These are phyloP conservation scores for Mactra quadrangularis DNA, from an alignment of 1,140 invertebrate species.

Conservation along the genomic window DNA sequence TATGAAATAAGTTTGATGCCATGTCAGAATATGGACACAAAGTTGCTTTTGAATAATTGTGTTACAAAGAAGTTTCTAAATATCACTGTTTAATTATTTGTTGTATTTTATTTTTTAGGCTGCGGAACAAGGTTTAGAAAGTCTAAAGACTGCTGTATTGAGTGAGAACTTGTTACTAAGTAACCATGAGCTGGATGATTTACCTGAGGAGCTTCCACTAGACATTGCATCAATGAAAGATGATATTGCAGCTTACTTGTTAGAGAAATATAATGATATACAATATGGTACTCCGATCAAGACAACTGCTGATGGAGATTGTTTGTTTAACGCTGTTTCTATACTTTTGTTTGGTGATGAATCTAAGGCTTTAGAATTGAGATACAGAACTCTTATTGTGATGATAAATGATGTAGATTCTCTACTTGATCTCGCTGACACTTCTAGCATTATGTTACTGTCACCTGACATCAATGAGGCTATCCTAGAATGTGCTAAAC, in stretches of 20 bases:
- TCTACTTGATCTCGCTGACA: not conserved
- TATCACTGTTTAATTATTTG: no score
- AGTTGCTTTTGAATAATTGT: no score
- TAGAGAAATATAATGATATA: not conserved
- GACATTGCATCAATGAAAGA: not conserved
- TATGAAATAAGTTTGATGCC: no score
- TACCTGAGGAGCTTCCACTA: not conserved
- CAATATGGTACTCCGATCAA: not conserved
- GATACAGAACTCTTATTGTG: not conserved
- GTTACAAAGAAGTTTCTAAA: no score
- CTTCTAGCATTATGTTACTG: not conserved
- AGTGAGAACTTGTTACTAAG: no score
- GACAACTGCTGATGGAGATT: conserved; percentile 14
- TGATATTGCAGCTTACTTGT: not conserved
- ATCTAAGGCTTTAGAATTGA: not conserved
- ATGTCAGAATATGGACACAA: no score
- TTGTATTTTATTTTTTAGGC: no score
- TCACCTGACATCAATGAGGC: not conserved
- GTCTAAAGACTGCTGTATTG: no score
- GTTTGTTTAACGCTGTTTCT: conserved; percentile 7
- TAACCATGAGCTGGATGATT: no score
- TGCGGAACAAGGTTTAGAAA: no score
- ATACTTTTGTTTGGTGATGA: not conserved
- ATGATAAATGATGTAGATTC: not conserved
- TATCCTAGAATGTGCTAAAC: not conserved